phyloP scores from a whole-genome alignment of 1,140 invertebrate genomes.

The Charaxes varanes region DNA sequence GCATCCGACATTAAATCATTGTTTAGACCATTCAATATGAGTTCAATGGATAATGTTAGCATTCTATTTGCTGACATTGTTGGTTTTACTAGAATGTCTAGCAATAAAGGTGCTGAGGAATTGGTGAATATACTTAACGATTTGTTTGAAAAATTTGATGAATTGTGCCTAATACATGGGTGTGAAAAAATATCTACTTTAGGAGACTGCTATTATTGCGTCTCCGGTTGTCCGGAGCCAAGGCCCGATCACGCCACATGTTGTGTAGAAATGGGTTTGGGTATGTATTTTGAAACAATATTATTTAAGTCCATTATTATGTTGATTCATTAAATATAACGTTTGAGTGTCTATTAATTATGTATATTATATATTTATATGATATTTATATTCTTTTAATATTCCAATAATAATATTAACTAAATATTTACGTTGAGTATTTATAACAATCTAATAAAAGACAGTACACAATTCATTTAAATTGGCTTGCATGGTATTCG shows the following conservation, averaged over 20 bases:
- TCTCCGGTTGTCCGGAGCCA: conserved; percentile 93
- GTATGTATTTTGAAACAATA: conserved; percentile 69
- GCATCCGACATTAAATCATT: conserved; percentile 85
- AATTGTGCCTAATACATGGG: conserved; percentile 85
- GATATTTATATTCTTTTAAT: too few species aligned
- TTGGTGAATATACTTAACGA: conserved; percentile 94
- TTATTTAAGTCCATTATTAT: too few species aligned
- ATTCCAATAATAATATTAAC: too few species aligned
- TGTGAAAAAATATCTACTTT: conserved; percentile 96
- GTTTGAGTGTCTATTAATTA: too few species aligned
- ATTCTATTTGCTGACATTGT: conserved; percentile 99
- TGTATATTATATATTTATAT: too few species aligned
- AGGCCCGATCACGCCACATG: conserved; percentile 90
- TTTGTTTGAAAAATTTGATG: conserved; percentile 96
- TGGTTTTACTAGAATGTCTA: conserved; percentile 97
- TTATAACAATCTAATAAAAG: too few species aligned
- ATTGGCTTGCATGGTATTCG: too few species aligned
- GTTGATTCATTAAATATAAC: too few species aligned
- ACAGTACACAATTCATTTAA: too few species aligned
- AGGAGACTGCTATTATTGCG: conserved; percentile 97
- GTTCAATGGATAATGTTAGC: conserved; percentile 95
- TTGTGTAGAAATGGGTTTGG: conserved; percentile 91
- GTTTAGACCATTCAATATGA: conserved; percentile 96
- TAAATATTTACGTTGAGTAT: too few species aligned
- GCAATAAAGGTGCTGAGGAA: conserved; percentile 94